A percentile compares a stretch with the other conserved stretches of the same genome.
phyloP scores from a whole-genome alignment of 2,888 invertebrate genomes.

The Smittia sp. region DNA sequence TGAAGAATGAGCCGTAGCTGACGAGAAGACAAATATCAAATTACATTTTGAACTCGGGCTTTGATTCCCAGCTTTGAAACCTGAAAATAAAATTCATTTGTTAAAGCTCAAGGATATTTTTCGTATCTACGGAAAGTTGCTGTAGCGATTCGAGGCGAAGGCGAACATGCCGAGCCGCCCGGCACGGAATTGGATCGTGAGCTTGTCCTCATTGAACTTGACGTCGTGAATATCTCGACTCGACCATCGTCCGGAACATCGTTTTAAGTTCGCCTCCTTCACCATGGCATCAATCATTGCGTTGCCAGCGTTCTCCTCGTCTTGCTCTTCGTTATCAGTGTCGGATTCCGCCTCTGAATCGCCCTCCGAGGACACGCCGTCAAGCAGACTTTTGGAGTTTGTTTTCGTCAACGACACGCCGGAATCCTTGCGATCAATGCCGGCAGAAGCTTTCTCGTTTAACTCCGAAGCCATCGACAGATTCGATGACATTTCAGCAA shows the following conservation, averaged over 20 bases:
- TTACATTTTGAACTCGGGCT: conserved; percentile 62
- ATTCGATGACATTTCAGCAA: conserved; percentile 48
- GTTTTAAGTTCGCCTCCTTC: conserved; percentile 28
- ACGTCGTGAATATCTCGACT: conserved; percentile 71
- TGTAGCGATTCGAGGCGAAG: conserved; percentile 69
- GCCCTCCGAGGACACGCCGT: not conserved
- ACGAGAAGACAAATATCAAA: not conserved
- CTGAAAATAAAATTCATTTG: no score
- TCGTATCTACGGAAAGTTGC: conserved; percentile 79
- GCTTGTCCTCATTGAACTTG: conserved; percentile 82
- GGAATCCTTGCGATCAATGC: conserved; percentile 22
- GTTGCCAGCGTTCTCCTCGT: conserved; percentile 36
- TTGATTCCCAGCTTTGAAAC: conserved; percentile 84
- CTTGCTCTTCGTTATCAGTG: conserved; percentile 21
- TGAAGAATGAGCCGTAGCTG: no score
- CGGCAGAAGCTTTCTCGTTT: not conserved
- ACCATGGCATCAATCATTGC: conserved; percentile 10
- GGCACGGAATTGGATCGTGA: conserved; percentile 71
- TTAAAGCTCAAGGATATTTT: no score
- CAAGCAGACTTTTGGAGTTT: conserved; percentile 18
- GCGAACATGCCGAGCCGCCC: conserved; percentile 70
- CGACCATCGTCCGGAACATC: conserved; percentile 61
- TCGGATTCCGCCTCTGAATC: conserved; percentile 31
- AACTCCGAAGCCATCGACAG: conserved; percentile 44
- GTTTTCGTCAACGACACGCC: conserved; percentile 33